Evolutionary conservation across 1,140 invertebrate genomes (phyloP).

Genomic region (Bombus waltoni): DNA sequence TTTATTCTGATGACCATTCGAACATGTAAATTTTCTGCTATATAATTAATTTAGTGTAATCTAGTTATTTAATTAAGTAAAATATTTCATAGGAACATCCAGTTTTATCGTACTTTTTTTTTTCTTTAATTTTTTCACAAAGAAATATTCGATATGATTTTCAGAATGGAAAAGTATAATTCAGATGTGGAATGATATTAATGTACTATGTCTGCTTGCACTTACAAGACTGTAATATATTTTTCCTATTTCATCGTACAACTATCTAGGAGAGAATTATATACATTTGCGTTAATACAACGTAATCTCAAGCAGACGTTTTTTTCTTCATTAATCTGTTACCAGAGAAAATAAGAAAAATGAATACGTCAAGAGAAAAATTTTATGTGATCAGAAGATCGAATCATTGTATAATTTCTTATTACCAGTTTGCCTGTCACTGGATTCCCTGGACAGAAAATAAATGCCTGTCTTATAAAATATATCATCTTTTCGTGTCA

Average conservation of each 20-base stretch:
- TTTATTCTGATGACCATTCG: slow-evolving; percentile 57
- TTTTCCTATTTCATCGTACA: background rate
- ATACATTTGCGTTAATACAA: slow-evolving; percentile 8
- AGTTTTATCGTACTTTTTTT: slow-evolving; percentile 26
- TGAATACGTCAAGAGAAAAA: background rate
- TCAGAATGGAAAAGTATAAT: background rate
- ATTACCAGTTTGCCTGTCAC: slow-evolving; percentile 33
- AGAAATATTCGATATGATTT: slow-evolving; percentile 15
- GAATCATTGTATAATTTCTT: slow-evolving; percentile 35
- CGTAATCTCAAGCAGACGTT: slow-evolving; percentile 1
- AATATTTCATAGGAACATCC: slow-evolving; percentile 73
- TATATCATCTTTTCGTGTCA: slow-evolving; percentile 19
- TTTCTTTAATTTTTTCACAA: slow-evolving; percentile 31
- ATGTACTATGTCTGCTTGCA: slow-evolving; percentile 17
- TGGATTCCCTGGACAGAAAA: slow-evolving; percentile 23
- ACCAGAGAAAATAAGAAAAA: background rate
- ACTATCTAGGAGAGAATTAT: slow-evolving; percentile 6
- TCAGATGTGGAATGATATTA: background rate
- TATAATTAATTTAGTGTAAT: slow-evolving; percentile 77
- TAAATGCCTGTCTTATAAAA: slow-evolving; percentile 42
- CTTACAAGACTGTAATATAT: slow-evolving; percentile 11
- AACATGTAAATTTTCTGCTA: slow-evolving; percentile 78
- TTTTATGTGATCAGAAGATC: slow-evolving; percentile 13
- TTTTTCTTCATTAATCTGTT: background rate
- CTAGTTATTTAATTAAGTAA: slow-evolving; percentile 76